These are phyloP conservation scores for Habrosyne pyritoides DNA, from an alignment of 2,888 invertebrate genomes.

Conservation along the genomic window DNA sequence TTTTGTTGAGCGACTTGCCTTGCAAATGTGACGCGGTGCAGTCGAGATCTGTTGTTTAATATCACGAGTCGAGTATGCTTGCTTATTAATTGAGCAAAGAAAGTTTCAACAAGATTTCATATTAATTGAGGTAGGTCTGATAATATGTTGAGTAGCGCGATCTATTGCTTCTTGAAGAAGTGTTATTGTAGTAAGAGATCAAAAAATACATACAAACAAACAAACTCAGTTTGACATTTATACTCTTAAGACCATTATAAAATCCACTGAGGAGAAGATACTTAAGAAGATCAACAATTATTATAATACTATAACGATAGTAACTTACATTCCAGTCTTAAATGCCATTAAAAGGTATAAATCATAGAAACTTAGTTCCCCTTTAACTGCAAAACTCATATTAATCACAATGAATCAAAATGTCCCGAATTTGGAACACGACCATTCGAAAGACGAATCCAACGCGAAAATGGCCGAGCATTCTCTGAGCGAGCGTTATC, in stretches of 20 bases:
- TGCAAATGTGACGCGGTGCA: constrained; percentile 39
- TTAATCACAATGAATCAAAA: constrained; percentile 59
- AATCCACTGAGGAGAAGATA: too few relatives aligned
- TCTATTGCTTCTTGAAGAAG: too few relatives aligned
- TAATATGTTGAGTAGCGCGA: too few relatives aligned
- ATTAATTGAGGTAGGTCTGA: too few relatives aligned
- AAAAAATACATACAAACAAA: too few relatives aligned
- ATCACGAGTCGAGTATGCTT: constrained; percentile 12
- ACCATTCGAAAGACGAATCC: constrained; percentile 21
- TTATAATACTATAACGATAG: neutral
- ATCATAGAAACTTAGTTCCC: constrained; percentile 2
- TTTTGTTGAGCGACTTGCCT: constrained; percentile 45
- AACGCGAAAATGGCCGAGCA: constrained; percentile 23
- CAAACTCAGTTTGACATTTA: too few relatives aligned
- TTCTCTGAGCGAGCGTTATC: constrained; percentile 53
- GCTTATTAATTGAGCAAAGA: constrained; percentile 21
- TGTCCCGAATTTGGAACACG: constrained; percentile 26
- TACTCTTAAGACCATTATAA: too few relatives aligned
- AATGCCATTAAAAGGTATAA: neutral
- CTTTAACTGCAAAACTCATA: constrained; percentile 33
- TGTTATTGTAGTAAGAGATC: too few relatives aligned
- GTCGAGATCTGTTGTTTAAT: constrained; percentile 16
- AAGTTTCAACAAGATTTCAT: neutral
- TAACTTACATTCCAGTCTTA: neutral
- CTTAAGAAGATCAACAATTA: too few relatives aligned